Conservation (phyloP, 2,888 invertebrate species). For the Drosophila anomalata region DNA sequence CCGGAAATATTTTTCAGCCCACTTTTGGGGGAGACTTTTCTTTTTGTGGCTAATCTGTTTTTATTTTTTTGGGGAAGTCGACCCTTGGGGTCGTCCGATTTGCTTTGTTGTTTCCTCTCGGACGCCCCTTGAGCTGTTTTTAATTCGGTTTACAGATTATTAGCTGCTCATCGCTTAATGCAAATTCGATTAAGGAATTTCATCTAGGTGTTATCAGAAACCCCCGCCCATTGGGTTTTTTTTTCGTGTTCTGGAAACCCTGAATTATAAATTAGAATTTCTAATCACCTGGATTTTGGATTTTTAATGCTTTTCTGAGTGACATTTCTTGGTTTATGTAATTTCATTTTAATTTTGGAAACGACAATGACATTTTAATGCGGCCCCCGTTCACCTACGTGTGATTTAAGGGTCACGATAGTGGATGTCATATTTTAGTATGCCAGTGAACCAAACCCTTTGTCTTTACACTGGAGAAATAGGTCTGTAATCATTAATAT, state of each 20-base stretch:
- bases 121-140: slow-evolving; percentile 64
- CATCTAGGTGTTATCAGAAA: slow-evolving; percentile 48
- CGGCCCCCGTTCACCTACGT: slow-evolving; percentile 49
- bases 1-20: slow-evolving; percentile 73
- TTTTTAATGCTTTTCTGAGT: slow-evolving; percentile 23
- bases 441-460: slow-evolving; percentile 4
- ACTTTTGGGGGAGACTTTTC: slow-evolving; percentile 11
- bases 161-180: slow-evolving; percentile 78
- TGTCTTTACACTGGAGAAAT: not conserved
- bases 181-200: slow-evolving; percentile 70
- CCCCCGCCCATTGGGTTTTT: not conserved
- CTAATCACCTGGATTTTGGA: not conserved
- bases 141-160: slow-evolving; percentile 79
- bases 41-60: slow-evolving; percentile 22
- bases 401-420: slow-evolving; percentile 60
- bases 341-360: slow-evolving; percentile 61
- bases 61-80: slow-evolving; percentile 18
- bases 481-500: not conserved
- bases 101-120: slow-evolving; percentile 52
- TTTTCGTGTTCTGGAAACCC: not conserved
- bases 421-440: slow-evolving; percentile 55
- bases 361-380: slow-evolving; percentile 55
- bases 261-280: slow-evolving; percentile 2
- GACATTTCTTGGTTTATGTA: slow-evolving; percentile 50
- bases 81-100: slow-evolving; percentile 41